Evolutionary conservation across 2,113 vertebrate genomes (phyloP).

Genomic region (Ariopsis seemanni): DNA sequence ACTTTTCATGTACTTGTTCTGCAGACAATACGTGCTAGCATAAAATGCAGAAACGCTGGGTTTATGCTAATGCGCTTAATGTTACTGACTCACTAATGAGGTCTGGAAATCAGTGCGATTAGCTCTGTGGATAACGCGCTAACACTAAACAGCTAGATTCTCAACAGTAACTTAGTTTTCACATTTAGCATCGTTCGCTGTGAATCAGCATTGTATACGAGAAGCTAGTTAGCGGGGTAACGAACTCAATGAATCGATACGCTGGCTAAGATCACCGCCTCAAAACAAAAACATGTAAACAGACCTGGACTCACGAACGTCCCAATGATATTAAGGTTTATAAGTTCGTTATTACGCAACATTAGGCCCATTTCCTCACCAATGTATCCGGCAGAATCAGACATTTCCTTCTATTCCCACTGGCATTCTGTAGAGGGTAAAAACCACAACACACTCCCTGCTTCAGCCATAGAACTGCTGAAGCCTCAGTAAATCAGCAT

Average conservation of each 20-base stretch:
- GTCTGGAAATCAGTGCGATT: background rate
- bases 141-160: background rate
- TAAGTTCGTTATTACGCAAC: background rate
- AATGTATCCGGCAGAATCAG: background rate
- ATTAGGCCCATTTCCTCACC: background rate
- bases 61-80: too few relatives aligned
- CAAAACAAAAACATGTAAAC: background rate
- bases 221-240: background rate
- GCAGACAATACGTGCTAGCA: background rate
- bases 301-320: background rate
- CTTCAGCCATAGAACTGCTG: background rate
- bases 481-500: background rate
- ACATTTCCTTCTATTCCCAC: slow-evolving; percentile 43
- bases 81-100: background rate
- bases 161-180: background rate
- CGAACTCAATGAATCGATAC: background rate
- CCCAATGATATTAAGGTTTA: background rate
- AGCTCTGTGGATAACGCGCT: too few relatives aligned
- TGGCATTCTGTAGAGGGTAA: slow-evolving; percentile 50
- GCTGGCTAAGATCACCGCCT: background rate
- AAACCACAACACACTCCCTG: background rate
- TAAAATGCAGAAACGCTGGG: background rate
- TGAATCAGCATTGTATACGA: background rate
- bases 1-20: background rate
- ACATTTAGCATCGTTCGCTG: background rate